A percentile compares a stretch with the other conserved stretches of the same genome.
Conservation (phyloP, 2,797 vertebrate species). For the Alauda arvensis region DNA sequence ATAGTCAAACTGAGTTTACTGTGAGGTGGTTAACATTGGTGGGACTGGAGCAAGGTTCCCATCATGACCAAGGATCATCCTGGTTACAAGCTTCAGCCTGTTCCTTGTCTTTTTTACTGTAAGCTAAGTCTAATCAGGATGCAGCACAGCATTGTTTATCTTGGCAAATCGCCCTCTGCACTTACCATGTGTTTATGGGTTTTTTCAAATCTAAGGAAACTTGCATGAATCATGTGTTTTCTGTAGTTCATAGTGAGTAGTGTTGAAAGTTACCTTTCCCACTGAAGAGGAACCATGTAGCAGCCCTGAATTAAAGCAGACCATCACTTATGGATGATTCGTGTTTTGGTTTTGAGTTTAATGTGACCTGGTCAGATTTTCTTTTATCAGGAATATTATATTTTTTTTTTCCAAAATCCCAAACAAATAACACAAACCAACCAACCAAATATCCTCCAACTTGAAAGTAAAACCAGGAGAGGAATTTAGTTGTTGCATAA, state of each 20-base stretch:
- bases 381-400: background rate
- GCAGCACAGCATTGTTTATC: background rate
- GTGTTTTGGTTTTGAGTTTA: background rate
- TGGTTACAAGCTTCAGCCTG: background rate
- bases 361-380: background rate
- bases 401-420: background rate
- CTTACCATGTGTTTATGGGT: background rate
- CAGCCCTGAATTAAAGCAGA: background rate
- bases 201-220: background rate
- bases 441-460: background rate
- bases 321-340: background rate
- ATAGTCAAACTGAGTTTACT: background rate
- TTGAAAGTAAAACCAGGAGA: background rate
- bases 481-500: background rate
- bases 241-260: background rate
- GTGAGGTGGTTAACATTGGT: background rate
- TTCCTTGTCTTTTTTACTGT: background rate
- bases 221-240: background rate
- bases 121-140: background rate
- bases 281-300: background rate
- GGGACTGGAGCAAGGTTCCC: background rate
- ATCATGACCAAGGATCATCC: background rate
- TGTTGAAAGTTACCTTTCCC: background rate
- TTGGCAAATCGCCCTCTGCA: background rate
- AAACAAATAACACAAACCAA: background rate